Evolutionary conservation across 2,113 vertebrate genomes (phyloP), one percentile per base, ranked within the genome.

Genomic region (Ranitomeya variabilis): DNA sequence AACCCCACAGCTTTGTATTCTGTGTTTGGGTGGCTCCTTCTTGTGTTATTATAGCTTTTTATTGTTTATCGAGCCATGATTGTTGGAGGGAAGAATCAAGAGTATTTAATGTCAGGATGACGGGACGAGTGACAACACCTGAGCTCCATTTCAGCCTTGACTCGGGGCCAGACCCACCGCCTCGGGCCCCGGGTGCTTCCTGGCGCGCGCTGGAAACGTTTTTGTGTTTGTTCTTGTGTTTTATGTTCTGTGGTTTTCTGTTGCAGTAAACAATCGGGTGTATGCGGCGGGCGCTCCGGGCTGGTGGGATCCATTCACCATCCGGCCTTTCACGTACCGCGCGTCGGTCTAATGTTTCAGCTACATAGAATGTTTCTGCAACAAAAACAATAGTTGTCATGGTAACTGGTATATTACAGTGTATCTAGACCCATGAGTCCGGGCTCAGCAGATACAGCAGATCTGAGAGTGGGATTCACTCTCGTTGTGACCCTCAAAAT

Each of bases 91-190:
- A 23, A 26, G 14, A 82, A 21, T 82, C 37, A 21, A 62, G 19
- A n/a, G 81, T 52, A 83, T 83, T 23, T n/a, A 9, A 12, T 69
- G 18, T 83, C 81, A 21, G 60, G 16, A 51, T 82, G 3, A 82
- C 23, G 16, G 59, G 26, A 19, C 9, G 2, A 21, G 79, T 60
- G 54, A 21, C 6, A 66, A 15, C 19, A 69, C 26, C 62, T 23
- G 6, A 10, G 62, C 14, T 69, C 37, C 59, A 83, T 83, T 52
- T 21, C 81, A 69, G 59, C 59, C 59, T 52, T 54, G 62, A 54
- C 6, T 69, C 11, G 0, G 15, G 12, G 18, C 37, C 31, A 83
- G 60, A 21, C 10, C 31, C 60, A 67, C n/a, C 1, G 26, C 26
- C n/a, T 57, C 54, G 9, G 57, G 54, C 57, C 45, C 19, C 37